Base-by-base conservation (phyloP, 2,797 vertebrate species). In the Alca torda region DNA sequence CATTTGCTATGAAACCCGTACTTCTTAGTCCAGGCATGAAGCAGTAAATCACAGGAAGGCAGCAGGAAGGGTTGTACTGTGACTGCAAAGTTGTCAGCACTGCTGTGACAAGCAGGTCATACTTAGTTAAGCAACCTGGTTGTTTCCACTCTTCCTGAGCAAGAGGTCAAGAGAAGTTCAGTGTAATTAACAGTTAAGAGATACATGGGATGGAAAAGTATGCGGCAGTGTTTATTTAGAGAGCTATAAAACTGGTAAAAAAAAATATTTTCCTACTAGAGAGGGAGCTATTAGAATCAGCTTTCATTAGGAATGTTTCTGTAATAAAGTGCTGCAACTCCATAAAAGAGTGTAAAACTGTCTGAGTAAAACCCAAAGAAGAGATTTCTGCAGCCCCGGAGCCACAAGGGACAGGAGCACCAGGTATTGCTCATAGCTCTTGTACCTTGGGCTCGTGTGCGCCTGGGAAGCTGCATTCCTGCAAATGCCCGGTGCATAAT, bases 341-440 rank as follows among this genome's bases (percentile, higher is more conserved):
- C 50, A 87, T 97, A 92, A 87, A 92, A 86, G 14, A 23, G 18
- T 41, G 51, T 92, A 95, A 96, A 95, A 25, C 35, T 92, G 65
- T 69, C 81, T 81, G 54, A 92, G 64, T 75, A 84, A 91, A 91
- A 74, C 50, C 43, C 46, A 43, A 35, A 51, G 64, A 92, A 46
- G 8, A 84, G 93, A 90, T 95, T 92, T 93, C 72, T 87, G 26
- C 72, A 77, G 75, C 39, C 26, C 68, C 51, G 92, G 54, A 91
- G 39, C 56, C 80, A 64, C 77, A 50, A 53, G 65, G 72, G 70
- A 33, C 15, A n/a, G n/a, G 20, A 84, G 11, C n/a, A 74, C 24
- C 16, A 48, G 37, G 6, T 11, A 80, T 19, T 37, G 19, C 24
- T 92, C 46, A 11, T 12, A 37, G 39, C 25, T 82, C 25, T 31